phyloP scores from a whole-genome alignment of 2,888 invertebrate species.

The Nowickia ferox region DNA sequence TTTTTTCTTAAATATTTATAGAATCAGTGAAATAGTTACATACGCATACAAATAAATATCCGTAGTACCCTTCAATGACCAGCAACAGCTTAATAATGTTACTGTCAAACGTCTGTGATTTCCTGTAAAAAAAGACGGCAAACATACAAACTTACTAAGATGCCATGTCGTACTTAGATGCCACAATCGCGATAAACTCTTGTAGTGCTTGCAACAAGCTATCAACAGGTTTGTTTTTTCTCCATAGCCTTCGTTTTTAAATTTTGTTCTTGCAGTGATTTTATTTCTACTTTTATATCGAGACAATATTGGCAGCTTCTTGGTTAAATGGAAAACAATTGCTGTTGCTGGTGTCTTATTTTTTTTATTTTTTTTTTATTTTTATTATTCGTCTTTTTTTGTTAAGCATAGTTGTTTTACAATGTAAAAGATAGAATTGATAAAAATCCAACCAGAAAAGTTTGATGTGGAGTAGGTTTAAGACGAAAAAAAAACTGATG shows the following conservation, averaged over 20 bases:
- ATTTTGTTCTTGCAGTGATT: constrained; percentile 51
- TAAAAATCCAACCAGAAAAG: constrained; percentile 30
- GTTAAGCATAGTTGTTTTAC: constrained; percentile 62
- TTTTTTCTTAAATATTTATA: neutral
- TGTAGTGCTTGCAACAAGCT: constrained; percentile 41
- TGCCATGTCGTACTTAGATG: constrained; percentile 63
- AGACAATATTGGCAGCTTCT: constrained; percentile 60
- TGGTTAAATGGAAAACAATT: constrained; percentile 58
- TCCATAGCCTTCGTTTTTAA: neutral
- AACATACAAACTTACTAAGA: constrained; percentile 49
- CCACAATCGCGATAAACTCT: constrained; percentile 60
- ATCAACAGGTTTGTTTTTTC: constrained; percentile 60
- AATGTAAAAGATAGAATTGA: constrained; percentile 53
- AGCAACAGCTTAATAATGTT: constrained; percentile 70
- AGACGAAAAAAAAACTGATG: constrained; percentile 29
- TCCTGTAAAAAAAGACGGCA: constrained; percentile 60
- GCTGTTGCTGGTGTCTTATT: constrained; percentile 15
- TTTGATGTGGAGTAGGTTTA: neutral
- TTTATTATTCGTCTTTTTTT: no score
- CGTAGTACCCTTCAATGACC: constrained; percentile 50
- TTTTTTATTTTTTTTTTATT: constrained; percentile 2
- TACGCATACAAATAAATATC: neutral
- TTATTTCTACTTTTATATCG: constrained; percentile 33
- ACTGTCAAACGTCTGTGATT: constrained; percentile 71
- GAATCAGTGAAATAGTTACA: constrained; percentile 33